A percentile compares a stretch with the other conserved stretches of the same genome.
Conservation (phyloP, 2,888 invertebrate genomes). For the Tryphoninae sp. region DNA sequence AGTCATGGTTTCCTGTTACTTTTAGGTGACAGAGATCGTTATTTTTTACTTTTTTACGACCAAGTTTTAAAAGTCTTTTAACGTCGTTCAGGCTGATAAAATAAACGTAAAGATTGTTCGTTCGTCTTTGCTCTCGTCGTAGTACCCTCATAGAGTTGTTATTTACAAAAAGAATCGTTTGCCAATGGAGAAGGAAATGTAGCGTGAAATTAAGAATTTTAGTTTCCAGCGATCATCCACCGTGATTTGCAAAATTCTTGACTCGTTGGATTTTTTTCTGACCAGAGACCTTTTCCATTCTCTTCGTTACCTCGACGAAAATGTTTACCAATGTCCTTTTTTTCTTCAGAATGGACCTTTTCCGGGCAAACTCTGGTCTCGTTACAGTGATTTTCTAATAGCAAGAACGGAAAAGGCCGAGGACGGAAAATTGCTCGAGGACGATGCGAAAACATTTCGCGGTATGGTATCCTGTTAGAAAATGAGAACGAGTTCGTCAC, state of each 20-base stretch:
- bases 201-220: no score
- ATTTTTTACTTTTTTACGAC: conserved; percentile 24
- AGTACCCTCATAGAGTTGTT: conserved; percentile 43
- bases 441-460: neutral
- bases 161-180: conserved; percentile 48
- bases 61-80: neutral
- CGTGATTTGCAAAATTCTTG: no score
- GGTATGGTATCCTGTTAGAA: conserved; percentile 55
- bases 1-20: conserved; percentile 37
- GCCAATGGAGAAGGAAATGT: conserved; percentile 18
- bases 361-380: neutral
- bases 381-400: neutral
- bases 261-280: no score
- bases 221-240: no score
- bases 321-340: conserved; percentile 65
- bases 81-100: neutral
- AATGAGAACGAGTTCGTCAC: conserved; percentile 59
- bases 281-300: neutral
- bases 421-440: neutral
- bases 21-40: conserved; percentile 52
- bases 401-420: neutral
- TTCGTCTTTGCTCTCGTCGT: conserved; percentile 23
- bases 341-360: conserved; percentile 14
- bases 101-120: no score
- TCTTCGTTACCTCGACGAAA: conserved; percentile 56